phyloP scores from a whole-genome alignment of 2,797 vertebrate genomes.

The Meda fulgida region DNA sequence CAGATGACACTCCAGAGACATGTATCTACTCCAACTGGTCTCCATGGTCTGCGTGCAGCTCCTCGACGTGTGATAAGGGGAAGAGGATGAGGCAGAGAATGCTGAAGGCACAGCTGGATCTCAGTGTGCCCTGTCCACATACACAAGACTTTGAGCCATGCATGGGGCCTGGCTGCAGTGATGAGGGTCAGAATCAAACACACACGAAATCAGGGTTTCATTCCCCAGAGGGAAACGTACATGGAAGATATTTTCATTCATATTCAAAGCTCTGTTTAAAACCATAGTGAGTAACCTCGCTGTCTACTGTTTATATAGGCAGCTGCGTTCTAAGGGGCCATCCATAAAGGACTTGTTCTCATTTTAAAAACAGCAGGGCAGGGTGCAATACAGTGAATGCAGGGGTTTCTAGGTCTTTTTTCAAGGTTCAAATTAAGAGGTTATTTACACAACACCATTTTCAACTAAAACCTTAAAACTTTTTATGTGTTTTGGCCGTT shows the following conservation, averaged over 20 bases:
- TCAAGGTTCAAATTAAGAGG: neutral
- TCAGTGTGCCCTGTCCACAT: constrained; percentile 95
- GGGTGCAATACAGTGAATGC: neutral
- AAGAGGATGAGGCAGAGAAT: constrained; percentile 98
- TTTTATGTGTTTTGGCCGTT: neutral
- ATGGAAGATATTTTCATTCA: no score
- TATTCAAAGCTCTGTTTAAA: neutral
- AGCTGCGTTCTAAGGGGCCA: neutral
- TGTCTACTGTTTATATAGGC: neutral
- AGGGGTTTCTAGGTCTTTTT: neutral
- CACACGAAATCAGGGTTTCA: neutral
- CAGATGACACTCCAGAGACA: constrained; percentile 98
- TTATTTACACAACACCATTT: neutral
- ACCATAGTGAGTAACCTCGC: neutral
- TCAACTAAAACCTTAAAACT: neutral
- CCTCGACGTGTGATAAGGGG: constrained; percentile 97
- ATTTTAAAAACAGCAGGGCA: neutral
- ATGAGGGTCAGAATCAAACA: constrained; percentile 83
- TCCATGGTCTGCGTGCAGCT: constrained; percentile 98
- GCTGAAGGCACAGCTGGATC: constrained; percentile 97
- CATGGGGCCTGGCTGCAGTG: constrained; percentile 97
- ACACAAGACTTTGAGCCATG: constrained; percentile 98
- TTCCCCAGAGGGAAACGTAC: neutral
- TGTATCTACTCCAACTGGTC: constrained; percentile 99
- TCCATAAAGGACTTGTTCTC: neutral